Conservation (phyloP, 2,113 vertebrate genomes). For the Forbesichthys papilliferus region DNA sequence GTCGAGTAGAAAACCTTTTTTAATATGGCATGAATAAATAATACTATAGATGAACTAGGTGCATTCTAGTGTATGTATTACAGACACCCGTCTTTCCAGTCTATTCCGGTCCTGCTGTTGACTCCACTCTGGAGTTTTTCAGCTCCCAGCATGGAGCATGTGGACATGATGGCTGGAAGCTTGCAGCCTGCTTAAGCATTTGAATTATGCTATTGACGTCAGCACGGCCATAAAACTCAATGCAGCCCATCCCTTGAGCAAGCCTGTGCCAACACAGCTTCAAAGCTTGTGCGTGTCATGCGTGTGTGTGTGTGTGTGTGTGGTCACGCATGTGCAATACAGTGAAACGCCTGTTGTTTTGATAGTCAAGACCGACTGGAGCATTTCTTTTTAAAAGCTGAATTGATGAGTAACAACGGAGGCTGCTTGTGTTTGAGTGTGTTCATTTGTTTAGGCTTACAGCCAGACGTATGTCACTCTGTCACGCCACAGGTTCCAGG, state of each 20-base stretch:
- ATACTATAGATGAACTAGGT: too few relatives aligned
- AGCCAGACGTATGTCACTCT: too few relatives aligned
- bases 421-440: conserved; percentile 33
- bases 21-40: too few relatives aligned
- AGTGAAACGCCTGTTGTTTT: conserved; percentile 52
- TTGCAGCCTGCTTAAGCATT: conserved; percentile 94
- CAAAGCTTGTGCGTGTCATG: conserved; percentile 64
- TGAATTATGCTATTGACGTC: conserved; percentile 99
- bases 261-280: conserved; percentile 85
- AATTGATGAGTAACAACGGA: conserved; percentile 12
- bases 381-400: conserved; percentile 31
- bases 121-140: conserved; percentile 78
- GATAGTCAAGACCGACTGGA: conserved; percentile 34
- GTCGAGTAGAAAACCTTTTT: too few relatives aligned
- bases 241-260: conserved; percentile 85
- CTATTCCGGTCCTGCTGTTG: conserved; percentile 19
- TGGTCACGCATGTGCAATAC: neutral
- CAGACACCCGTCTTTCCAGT: conserved; percentile 10
- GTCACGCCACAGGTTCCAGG: neutral
- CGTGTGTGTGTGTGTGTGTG: conserved; percentile 13
- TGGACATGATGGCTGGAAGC: conserved; percentile 83
- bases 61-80: too few relatives aligned
- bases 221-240: conserved; percentile 97
- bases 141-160: conserved; percentile 64
- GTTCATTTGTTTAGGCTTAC: too few relatives aligned